phyloP scores from a whole-genome alignment of 2,113 vertebrate genomes.

The Acanthisitta chloris region DNA sequence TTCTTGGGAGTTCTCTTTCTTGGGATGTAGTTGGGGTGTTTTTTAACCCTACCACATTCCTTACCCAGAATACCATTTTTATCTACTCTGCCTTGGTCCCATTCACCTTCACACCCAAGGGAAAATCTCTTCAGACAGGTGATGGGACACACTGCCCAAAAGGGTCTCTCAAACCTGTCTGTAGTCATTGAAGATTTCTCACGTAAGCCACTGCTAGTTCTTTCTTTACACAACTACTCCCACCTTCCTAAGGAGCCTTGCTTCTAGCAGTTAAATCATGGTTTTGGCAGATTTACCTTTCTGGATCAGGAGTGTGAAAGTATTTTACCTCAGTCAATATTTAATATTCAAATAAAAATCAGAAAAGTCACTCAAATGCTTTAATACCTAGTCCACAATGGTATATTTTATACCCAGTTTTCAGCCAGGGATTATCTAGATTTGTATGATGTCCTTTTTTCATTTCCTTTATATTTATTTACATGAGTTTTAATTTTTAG shows the following conservation, averaged over 20 bases:
- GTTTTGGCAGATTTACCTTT: neutral
- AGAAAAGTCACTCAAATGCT: neutral
- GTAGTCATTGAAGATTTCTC: neutral
- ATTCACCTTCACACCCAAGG: neutral
- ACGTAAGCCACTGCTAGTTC: neutral
- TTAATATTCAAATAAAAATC: neutral
- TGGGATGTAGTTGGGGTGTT: rapidly evolving
- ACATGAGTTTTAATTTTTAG: neutral
- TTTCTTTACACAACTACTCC: neutral
- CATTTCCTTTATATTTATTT: neutral
- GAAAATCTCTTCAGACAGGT: neutral
- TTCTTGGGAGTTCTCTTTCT: neutral
- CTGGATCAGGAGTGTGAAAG: neutral
- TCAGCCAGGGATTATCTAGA: neutral
- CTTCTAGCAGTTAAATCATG: neutral
- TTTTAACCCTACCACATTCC: neutral
- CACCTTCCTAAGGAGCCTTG: neutral
- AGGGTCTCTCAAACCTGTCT: neutral
- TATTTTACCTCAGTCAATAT: neutral
- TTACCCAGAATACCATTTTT: neutral
- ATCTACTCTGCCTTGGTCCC: neutral
- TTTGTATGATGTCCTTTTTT: neutral
- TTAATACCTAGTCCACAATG: neutral
- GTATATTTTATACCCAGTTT: neutral
- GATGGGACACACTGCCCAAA: neutral